Conservation (phyloP, 2,113 vertebrate genomes). For the Naja naja region DNA sequence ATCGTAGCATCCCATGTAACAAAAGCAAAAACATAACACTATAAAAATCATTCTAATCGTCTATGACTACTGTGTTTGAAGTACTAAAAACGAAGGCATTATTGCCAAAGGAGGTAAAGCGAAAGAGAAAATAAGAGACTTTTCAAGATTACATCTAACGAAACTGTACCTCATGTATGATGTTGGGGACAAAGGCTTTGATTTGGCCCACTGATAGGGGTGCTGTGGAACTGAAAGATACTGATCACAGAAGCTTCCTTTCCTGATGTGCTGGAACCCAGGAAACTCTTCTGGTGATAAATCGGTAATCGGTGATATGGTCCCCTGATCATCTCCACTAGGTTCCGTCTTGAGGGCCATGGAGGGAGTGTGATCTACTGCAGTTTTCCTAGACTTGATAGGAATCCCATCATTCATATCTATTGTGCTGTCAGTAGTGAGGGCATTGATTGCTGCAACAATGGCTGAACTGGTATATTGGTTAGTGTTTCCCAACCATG, state of each 20-base stretch:
- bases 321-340: slow-evolving; percentile 75
- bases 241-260: slow-evolving; percentile 88
- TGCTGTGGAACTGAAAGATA: slow-evolving; percentile 91
- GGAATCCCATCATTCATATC: slow-evolving; percentile 91
- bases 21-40: neutral
- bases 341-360: slow-evolving; percentile 92
- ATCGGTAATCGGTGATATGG: slow-evolving; percentile 71
- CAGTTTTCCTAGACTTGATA: slow-evolving; percentile 86
- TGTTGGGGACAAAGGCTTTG: slow-evolving; percentile 75
- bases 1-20: neutral
- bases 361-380: slow-evolving; percentile 77
- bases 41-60: neutral
- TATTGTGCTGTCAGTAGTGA: slow-evolving; percentile 88
- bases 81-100: neutral
- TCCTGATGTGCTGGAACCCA: slow-evolving; percentile 84
- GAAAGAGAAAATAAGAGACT: slow-evolving; percentile 11
- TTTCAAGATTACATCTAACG: neutral
- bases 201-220: slow-evolving; percentile 89
- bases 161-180: slow-evolving; percentile 86
- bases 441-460: slow-evolving; percentile 92
- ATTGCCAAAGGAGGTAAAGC: slow-evolving; percentile 7
- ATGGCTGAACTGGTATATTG: slow-evolving; percentile 97
- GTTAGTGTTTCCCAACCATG: slow-evolving; percentile 87
- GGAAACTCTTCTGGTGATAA: slow-evolving; percentile 83
- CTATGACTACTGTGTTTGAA: neutral